Conservation (phyloP, 2,888 invertebrate genomes). For the Electrophaes corylata region DNA sequence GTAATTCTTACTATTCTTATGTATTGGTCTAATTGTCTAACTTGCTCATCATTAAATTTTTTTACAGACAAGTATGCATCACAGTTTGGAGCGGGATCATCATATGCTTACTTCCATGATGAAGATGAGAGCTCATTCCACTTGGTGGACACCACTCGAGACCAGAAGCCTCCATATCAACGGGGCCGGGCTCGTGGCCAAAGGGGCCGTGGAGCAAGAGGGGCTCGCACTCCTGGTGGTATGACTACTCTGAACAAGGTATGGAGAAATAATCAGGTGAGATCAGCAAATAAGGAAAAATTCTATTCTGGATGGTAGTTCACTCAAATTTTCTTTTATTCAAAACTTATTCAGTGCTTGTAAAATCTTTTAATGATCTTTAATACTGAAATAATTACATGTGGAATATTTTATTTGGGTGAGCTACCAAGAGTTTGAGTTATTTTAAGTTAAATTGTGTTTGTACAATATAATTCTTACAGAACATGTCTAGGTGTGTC, state of each 20-base stretch:
- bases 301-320: constrained; percentile 9
- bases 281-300: constrained; percentile 22
- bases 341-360: background rate
- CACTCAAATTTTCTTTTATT: background rate
- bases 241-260: constrained; percentile 94
- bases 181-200: constrained; percentile 94
- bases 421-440: constrained; percentile 8
- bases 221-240: constrained; percentile 87
- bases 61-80: constrained; percentile 93
- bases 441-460: background rate
- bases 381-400: background rate
- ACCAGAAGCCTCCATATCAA: constrained; percentile 96
- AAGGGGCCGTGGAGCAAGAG: constrained; percentile 88
- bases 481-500: background rate
- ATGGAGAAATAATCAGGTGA: constrained; percentile 32
- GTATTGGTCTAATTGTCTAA: background rate
- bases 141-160: constrained; percentile 96
- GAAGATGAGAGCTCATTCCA: constrained; percentile 99
- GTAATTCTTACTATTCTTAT: no score
- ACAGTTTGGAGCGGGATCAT: constrained; percentile 96
- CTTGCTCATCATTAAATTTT: background rate
- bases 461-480: no score
- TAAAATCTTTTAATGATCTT: background rate
- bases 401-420: background rate
- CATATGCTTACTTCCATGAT: constrained; percentile 99